Evolutionary conservation across 53 echinoderm and acorn worm species (phyloP).

Genomic region (Paracentrotus lividus): DNA sequence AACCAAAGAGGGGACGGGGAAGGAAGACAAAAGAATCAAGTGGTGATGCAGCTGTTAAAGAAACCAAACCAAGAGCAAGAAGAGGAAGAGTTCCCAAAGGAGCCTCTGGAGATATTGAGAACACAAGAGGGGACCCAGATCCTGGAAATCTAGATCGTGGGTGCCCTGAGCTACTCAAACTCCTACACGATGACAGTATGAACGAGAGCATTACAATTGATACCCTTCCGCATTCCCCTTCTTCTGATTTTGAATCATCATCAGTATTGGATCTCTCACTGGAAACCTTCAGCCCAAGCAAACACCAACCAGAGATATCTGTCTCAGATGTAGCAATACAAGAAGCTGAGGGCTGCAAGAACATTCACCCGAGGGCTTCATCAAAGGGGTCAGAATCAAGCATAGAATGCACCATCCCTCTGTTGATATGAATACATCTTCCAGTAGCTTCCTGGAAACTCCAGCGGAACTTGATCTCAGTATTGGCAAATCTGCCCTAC

Average conservation of each 20-base stretch:
- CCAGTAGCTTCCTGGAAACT: not conserved
- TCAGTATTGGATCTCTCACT: slow-evolving; percentile 24
- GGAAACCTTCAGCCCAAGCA: slow-evolving; percentile 1
- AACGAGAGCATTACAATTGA: slow-evolving; percentile 39
- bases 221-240: slow-evolving; percentile 26
- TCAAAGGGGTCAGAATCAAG: slow-evolving; percentile 50
- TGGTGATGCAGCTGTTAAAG: not conserved
- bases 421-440: slow-evolving; percentile 30
- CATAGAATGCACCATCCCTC: slow-evolving; percentile 1
- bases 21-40: slow-evolving; percentile 68
- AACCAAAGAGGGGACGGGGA: slow-evolving; percentile 62
- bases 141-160: slow-evolving; percentile 33
- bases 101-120: slow-evolving; percentile 56
- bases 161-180: not conserved
- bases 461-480: slow-evolving; percentile 30
- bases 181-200: not conserved
- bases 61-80: slow-evolving; percentile 54
- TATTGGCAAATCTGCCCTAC: not conserved
- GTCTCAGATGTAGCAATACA: slow-evolving; percentile 8
- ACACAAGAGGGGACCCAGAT: slow-evolving; percentile 3
- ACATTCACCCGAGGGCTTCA: not conserved
- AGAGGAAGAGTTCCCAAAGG: slow-evolving; percentile 75
- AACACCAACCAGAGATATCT: slow-evolving; percentile 35
- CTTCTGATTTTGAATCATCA: slow-evolving; percentile 1
- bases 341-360: not conserved